Evolutionary conservation across 2,113 vertebrate species (phyloP).

Genomic region (Cyanoderma ruficeps): DNA sequence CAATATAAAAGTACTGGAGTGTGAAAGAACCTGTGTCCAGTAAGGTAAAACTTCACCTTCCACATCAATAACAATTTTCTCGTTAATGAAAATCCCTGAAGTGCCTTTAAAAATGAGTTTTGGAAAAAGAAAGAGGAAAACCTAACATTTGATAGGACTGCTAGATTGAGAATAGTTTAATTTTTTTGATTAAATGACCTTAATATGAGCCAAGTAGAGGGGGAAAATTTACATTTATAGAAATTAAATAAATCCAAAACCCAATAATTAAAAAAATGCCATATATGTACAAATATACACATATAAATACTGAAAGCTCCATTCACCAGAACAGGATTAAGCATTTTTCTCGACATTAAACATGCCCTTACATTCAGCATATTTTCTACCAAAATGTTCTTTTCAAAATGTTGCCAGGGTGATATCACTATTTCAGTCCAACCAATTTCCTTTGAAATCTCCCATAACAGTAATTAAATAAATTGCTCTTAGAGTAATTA

Average conservation of each 20-base stretch:
- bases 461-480: conserved; percentile 37
- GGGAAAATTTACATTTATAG: background rate
- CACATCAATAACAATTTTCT: background rate
- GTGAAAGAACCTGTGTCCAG: background rate
- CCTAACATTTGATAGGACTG: background rate
- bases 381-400: conserved; percentile 20
- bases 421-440: conserved; percentile 15
- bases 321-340: background rate
- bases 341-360: background rate
- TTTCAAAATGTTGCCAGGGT: background rate
- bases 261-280: background rate
- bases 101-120: background rate
- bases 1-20: background rate
- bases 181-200: background rate
- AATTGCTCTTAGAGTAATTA: conserved; percentile 28
- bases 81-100: background rate
- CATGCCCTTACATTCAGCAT: background rate
- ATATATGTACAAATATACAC: accelerated
- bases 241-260: background rate
- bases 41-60: background rate
- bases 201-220: background rate
- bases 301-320: background rate
- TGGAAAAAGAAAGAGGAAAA: background rate
- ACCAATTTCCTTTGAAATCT: conserved; percentile 39
- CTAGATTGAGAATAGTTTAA: background rate